Evolutionary conservation across 2,888 invertebrate genomes (phyloP).

Genomic region (Scelioninae gen. 2): DNA sequence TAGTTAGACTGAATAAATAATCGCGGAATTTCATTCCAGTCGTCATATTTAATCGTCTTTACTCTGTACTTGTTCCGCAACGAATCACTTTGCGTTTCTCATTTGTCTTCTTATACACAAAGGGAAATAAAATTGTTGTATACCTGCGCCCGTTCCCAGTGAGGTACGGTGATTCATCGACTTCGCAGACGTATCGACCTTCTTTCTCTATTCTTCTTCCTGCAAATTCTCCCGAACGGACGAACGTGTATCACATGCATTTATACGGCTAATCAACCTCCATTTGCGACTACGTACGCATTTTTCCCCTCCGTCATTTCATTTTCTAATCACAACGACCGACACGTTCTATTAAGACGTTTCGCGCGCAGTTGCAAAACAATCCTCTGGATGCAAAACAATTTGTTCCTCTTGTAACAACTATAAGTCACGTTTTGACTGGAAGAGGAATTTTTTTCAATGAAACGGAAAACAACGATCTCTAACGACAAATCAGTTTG

Average conservation of each 20-base stretch:
- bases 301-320: constrained; percentile 1
- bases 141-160: constrained; percentile 53
- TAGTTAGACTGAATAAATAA: constrained; percentile 54
- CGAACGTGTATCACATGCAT: constrained; percentile 54
- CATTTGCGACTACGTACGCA: constrained; percentile 26
- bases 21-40: constrained; percentile 50
- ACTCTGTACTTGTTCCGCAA: constrained; percentile 56
- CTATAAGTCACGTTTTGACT: too few relatives aligned
- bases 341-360: too few relatives aligned
- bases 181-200: constrained; percentile 59
- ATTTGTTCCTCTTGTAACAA: too few relatives aligned
- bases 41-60: constrained; percentile 54
- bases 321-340: too few relatives aligned
- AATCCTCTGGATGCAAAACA: too few relatives aligned
- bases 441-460: too few relatives aligned
- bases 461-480: too few relatives aligned
- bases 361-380: too few relatives aligned
- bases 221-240: constrained; percentile 49
- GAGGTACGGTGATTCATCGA: constrained; percentile 59
- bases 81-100: constrained; percentile 58
- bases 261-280: constrained; percentile 50
- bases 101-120: constrained; percentile 58
- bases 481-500: too few relatives aligned
- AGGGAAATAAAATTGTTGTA: constrained; percentile 57
- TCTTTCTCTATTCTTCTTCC: constrained; percentile 58